Percentiles rank a stretch among this genome's conserved stretches.
Evolutionary conservation across 2,888 invertebrate species (phyloP).

Genomic region (Disparrhopalites patrizii): DNA sequence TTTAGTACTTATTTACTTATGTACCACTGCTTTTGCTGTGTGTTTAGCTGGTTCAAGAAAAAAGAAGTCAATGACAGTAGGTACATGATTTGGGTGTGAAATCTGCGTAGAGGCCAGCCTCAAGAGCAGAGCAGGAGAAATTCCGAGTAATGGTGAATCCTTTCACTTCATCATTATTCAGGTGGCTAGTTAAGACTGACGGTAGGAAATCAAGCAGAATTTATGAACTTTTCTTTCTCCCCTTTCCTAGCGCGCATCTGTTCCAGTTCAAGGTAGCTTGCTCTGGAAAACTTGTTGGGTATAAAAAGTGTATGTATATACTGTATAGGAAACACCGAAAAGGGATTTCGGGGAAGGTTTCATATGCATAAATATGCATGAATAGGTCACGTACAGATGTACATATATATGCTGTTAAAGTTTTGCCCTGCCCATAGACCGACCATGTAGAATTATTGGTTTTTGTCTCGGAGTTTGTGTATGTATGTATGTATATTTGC

Average conservation of each 20-base stretch:
- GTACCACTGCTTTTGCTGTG: neutral
- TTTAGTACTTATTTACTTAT: no score
- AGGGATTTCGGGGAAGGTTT: no score
- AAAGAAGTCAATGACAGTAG: neutral
- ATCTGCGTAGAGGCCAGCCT: no score
- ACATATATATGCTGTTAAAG: no score
- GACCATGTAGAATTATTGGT: neutral
- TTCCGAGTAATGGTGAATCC: neutral
- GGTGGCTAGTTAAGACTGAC: neutral
- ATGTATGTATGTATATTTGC: neutral
- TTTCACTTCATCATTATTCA: constrained; percentile 2
- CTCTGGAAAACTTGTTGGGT: neutral
- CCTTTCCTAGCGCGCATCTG: no score
- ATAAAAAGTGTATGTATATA: no score
- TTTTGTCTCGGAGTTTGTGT: neutral
- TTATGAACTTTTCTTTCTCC: neutral
- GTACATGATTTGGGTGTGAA: neutral
- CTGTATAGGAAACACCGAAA: no score
- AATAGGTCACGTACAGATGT: no score
- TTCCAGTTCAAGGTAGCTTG: no score
- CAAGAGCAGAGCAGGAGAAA: no score
- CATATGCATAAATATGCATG: no score
- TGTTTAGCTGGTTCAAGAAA: neutral
- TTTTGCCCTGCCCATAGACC: no score
- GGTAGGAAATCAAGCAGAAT: neutral